Evolutionary conservation across 2,888 invertebrate genomes (phyloP), one percentile per base, ranked within the genome.

Genomic region (Parapristionchus giblindavisi): DNA sequence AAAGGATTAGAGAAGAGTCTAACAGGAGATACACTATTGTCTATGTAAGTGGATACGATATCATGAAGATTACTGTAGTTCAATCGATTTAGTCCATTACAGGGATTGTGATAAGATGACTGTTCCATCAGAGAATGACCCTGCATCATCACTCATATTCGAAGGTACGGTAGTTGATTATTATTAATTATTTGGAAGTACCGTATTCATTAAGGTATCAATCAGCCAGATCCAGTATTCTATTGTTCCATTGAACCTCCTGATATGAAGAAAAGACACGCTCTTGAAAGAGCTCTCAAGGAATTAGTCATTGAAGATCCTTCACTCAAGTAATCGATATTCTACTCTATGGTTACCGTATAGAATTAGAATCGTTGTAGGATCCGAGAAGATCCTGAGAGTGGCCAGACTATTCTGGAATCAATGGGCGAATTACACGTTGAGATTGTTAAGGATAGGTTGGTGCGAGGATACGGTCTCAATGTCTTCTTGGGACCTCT

Each of bases 341-440:
- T n/a, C n/a, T n/a, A n/a, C n/a, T n/a, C n/a, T n/a, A n/a, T n/a
- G n/a, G n/a, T n/a, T n/a, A n/a, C n/a, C n/a, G n/a, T n/a, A n/a
- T 48, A 48, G 48, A 48, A n/a, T n/a, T n/a, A n/a, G n/a, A n/a
- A n/a, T 56, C 17, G 24, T 11, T 56, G 56, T 56, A 68, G 68
- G n/a, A 24, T 68, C 36, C 68, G 68, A 8, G 34, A 36, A 24
- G 68, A 68, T 36, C 8, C 68, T 32, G 68, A 68, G 24, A 68
- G 52, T 51, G 61, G 73, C 5, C 61, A 73, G 52, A 60, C 61
- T 1, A 60, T 73, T 48, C 34, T 79, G 32, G 79, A 78, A 66
- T 72, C 97, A 21, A 98, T 98, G 98, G 99, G 99, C 0, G 97
- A 99, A 89, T 91, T 99, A 1, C 99, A 99, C 88, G 90, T 99